phyloP scores from a whole-genome alignment of 2,888 invertebrate genomes.

The Mesoligia furuncula region DNA sequence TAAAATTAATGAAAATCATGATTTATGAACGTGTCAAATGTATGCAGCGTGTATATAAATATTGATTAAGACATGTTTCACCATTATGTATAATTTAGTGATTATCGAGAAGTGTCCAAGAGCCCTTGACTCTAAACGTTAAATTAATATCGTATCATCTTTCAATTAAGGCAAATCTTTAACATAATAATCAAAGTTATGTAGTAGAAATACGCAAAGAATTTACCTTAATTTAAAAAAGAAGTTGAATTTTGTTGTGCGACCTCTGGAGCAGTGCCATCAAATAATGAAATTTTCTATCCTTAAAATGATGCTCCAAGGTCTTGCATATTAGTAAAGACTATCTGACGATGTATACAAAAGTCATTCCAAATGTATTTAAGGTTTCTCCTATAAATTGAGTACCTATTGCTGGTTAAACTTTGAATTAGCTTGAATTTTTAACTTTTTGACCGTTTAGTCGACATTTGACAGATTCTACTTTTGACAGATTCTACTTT shows the following conservation, averaged over 20 bases:
- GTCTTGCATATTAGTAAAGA: neutral
- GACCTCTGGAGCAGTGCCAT: neutral
- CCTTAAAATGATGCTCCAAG: neutral
- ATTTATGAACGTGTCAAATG: conserved; percentile 49
- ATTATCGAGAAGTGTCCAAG: conserved; percentile 26
- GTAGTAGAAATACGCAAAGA: conserved; percentile 25
- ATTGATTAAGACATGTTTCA: conserved; percentile 46
- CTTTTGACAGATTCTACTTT: too few species aligned
- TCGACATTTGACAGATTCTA: too few species aligned
- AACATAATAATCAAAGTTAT: conserved; percentile 43
- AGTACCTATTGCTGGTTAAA: too few species aligned
- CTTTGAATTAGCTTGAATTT: neutral
- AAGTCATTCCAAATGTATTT: neutral
- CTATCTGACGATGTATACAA: neutral
- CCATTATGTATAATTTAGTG: conserved; percentile 29
- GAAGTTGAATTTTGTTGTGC: neutral
- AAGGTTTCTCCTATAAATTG: neutral
- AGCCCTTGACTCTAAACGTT: conserved; percentile 31
- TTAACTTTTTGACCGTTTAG: too few species aligned
- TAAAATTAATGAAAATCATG: conserved; percentile 57
- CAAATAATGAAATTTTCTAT: neutral
- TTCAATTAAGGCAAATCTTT: conserved; percentile 47
- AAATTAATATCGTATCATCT: neutral
- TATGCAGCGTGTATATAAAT: conserved; percentile 54
- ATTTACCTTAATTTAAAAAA: conserved; percentile 28